Percentiles rank a stretch among this genome's conserved stretches.
phyloP scores from a whole-genome alignment of 2,888 invertebrate species.

The Lysandra bellargus region DNA sequence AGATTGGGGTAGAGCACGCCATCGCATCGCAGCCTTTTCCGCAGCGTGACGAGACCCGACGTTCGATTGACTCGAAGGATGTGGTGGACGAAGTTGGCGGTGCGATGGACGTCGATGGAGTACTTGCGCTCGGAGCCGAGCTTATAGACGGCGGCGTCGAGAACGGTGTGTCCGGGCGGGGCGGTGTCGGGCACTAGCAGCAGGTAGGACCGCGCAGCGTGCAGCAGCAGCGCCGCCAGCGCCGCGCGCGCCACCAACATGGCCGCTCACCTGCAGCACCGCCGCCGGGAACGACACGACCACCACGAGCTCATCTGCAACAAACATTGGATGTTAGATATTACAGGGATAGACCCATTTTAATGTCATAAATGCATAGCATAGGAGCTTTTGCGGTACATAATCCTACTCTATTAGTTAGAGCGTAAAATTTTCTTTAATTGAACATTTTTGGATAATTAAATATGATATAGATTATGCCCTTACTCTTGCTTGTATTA shows the following conservation, averaged over 20 bases:
- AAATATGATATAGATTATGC: too few relatives aligned
- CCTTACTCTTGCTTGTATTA: too few relatives aligned
- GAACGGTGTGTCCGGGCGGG: constrained; percentile 84
- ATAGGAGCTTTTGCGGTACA: too few relatives aligned
- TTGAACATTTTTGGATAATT: too few relatives aligned
- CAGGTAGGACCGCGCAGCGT: constrained; percentile 71
- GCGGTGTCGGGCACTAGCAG: constrained; percentile 81
- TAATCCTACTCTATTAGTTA: too few relatives aligned
- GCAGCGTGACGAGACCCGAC: constrained; percentile 87
- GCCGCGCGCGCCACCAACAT: constrained; percentile 57
- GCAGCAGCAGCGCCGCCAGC: constrained; percentile 48
- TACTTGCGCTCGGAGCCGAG: constrained; percentile 89
- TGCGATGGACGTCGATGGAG: constrained; percentile 89
- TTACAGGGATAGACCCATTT: background rate
- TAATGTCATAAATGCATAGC: too few relatives aligned
- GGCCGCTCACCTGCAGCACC: constrained; percentile 65
- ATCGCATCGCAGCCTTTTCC: constrained; percentile 87
- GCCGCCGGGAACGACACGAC: constrained; percentile 62
- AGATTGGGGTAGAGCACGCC: constrained; percentile 91
- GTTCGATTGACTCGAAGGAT: constrained; percentile 87
- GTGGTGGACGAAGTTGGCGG: constrained; percentile 90
- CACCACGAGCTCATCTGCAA: constrained; percentile 62
- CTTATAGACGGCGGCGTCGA: constrained; percentile 90
- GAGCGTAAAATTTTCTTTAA: too few relatives aligned
- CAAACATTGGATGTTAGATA: constrained; percentile 39